Evolutionary conservation across 2,888 invertebrate genomes (phyloP).

Genomic region (Drosophila parthenogenetica): DNA sequence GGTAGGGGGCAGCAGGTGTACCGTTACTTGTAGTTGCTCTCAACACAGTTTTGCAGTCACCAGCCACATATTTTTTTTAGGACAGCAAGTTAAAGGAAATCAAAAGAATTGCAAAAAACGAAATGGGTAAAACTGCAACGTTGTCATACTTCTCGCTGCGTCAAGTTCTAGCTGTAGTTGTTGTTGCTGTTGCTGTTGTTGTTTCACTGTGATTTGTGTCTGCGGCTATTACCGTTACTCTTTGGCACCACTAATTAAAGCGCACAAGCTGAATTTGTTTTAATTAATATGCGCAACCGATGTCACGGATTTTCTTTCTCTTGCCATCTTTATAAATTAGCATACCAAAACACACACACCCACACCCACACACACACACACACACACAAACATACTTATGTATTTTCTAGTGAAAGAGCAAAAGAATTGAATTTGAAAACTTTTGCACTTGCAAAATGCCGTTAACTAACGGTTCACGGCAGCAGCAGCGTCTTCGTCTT

Average conservation of each 20-base stretch:
- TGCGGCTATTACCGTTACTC: conserved; percentile 64
- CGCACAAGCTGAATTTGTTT: conserved; percentile 58
- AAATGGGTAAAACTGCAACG: conserved; percentile 31
- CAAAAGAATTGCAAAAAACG: conserved; percentile 22
- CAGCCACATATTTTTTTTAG: conserved; percentile 49
- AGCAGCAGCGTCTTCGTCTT: not conserved
- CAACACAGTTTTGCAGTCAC: conserved; percentile 57
- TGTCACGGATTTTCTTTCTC: conserved; percentile 14
- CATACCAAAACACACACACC: not conserved
- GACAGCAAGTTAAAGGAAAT: conserved; percentile 9
- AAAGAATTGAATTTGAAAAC: conserved; percentile 24
- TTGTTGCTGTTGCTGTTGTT: not conserved
- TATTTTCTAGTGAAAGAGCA: conserved; percentile 3
- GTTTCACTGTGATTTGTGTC: conserved; percentile 1
- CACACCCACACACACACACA: not conserved
- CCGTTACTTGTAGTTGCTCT: conserved; percentile 30
- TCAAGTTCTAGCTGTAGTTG: not conserved
- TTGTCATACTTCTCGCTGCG: conserved; percentile 7
- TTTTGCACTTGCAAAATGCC: conserved; percentile 18
- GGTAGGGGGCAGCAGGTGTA: not conserved
- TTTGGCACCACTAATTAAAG: conserved; percentile 70
- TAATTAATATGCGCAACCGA: conserved; percentile 45
- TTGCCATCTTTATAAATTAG: conserved; percentile 2
- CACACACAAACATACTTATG: conserved; percentile 1
- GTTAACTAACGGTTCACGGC: conserved; percentile 16